A percentile compares a stretch with the other conserved stretches of the same genome.
Conservation (phyloP, 92 coral and sea anemone genomes). For the Epizoanthus scotinus region DNA sequence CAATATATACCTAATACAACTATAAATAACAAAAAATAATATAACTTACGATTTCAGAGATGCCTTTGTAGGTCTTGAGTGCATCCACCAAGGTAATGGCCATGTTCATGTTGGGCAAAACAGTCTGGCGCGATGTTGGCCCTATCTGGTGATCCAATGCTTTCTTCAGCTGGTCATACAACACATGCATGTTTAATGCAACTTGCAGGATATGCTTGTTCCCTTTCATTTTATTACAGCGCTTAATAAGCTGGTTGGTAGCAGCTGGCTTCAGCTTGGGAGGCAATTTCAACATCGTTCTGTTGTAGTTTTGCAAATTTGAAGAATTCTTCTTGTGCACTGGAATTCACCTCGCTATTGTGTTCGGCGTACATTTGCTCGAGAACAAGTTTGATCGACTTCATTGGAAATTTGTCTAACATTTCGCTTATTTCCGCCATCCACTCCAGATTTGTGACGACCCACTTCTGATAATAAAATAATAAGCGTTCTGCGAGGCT, state of each 20-base stretch:
- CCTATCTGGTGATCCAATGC: constrained; percentile 31
- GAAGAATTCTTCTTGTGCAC: constrained; percentile 57
- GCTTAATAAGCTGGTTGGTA: neutral
- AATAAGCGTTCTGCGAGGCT: constrained; percentile 41
- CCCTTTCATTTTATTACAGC: neutral
- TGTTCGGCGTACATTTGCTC: constrained; percentile 64
- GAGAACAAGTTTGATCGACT: constrained; percentile 35
- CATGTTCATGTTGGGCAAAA: constrained; percentile 44
- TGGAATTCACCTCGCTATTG: constrained; percentile 41
- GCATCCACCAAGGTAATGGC: constrained; percentile 54
- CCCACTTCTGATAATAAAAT: constrained; percentile 44
- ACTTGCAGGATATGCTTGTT: constrained; percentile 43
- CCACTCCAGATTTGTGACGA: constrained; percentile 37
- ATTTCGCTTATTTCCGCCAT: constrained; percentile 42
- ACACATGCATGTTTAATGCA: constrained; percentile 50
- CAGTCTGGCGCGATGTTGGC: constrained; percentile 2
- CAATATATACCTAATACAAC: too few species aligned
- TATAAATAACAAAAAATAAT: too few species aligned
- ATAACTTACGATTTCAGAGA: constrained; percentile 65
- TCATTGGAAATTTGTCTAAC: constrained; percentile 33
- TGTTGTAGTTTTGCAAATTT: constrained; percentile 68
- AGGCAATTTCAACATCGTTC: neutral
- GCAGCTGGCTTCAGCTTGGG: too few species aligned
- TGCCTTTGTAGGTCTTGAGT: constrained; percentile 59
- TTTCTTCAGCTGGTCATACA: constrained; percentile 48